phyloP scores from a whole-genome alignment of 2,888 invertebrate genomes.

The Sphaerophoria rueppellii region DNA sequence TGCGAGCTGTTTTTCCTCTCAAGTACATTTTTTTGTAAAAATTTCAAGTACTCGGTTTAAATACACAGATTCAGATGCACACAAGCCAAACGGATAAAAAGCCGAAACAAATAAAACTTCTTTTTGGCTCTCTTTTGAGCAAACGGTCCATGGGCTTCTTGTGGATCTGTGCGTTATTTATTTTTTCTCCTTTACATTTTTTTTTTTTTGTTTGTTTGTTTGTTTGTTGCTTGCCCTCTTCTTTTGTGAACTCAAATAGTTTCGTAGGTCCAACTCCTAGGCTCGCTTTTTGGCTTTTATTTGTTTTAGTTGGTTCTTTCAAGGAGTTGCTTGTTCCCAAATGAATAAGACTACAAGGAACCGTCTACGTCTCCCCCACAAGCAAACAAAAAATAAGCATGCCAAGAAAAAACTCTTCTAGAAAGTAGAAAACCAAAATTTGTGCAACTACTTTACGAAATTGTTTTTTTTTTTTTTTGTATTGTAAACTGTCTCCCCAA shows the following conservation, averaged over 20 bases:
- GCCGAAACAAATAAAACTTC: conserved; percentile 70
- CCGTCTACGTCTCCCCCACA: conserved; percentile 8
- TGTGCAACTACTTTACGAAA: conserved; percentile 70
- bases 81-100: conserved; percentile 61
- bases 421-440: conserved; percentile 9
- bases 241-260: conserved; percentile 41
- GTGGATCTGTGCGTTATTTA: conserved; percentile 2
- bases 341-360: conserved; percentile 1
- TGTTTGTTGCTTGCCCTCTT: conserved; percentile 28
- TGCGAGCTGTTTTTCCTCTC: not conserved
- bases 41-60: conserved; percentile 61
- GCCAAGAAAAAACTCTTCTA: not conserved
- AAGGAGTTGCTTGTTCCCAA: conserved; percentile 51
- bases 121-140: conserved; percentile 15
- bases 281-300: conserved; percentile 57
- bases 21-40: conserved; percentile 15
- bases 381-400: conserved; percentile 7
- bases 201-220: conserved; percentile 17
- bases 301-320: conserved; percentile 65
- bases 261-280: conserved; percentile 27
- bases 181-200: not conserved
- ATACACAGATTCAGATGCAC: conserved; percentile 21
- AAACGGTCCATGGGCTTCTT: not conserved
- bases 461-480: conserved; percentile 62
- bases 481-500: conserved; percentile 53